These are phyloP conservation scores for Chiloscyllium plagiosum DNA, from an alignment of 2,113 vertebrate genomes.

Conservation along the genomic window DNA sequence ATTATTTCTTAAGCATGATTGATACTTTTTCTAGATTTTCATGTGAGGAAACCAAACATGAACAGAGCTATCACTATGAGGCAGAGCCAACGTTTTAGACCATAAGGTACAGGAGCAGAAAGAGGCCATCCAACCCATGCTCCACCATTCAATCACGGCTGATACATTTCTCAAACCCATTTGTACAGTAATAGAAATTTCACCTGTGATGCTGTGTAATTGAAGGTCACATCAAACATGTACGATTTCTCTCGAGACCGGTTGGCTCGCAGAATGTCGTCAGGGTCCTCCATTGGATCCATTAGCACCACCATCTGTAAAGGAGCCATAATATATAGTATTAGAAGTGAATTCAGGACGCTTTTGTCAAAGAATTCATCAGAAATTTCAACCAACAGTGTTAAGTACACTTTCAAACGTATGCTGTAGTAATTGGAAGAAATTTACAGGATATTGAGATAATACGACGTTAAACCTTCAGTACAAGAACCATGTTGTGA, in stretches of 20 bases:
- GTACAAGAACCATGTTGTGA: neutral
- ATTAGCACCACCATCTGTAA: conserved; percentile 78
- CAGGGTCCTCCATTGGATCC: conserved; percentile 81
- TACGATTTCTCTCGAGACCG: conserved; percentile 83
- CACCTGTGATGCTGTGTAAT: conserved; percentile 80
- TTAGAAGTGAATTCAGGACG: neutral
- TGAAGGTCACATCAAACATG: conserved; percentile 78
- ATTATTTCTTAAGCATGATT: no score
- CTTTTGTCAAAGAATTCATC: neutral
- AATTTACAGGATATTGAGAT: neutral
- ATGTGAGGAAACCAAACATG: neutral
- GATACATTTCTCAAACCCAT: no score
- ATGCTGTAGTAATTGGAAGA: neutral
- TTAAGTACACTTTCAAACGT: neutral
- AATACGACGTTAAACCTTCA: neutral
- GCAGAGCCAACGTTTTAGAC: neutral
- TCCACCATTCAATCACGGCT: no score
- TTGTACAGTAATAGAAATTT: conserved; percentile 37
- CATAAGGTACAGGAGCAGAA: no score
- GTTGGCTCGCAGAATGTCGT: conserved; percentile 72
- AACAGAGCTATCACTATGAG: neutral
- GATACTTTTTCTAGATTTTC: neutral
- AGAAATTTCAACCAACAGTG: neutral
- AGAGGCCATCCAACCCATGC: no score
- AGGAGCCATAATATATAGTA: neutral